A percentile compares a stretch with the other conserved stretches of the same genome.
Conservation (phyloP, 2,797 vertebrate genomes). For the Hyperoplus lanceolatus region DNA sequence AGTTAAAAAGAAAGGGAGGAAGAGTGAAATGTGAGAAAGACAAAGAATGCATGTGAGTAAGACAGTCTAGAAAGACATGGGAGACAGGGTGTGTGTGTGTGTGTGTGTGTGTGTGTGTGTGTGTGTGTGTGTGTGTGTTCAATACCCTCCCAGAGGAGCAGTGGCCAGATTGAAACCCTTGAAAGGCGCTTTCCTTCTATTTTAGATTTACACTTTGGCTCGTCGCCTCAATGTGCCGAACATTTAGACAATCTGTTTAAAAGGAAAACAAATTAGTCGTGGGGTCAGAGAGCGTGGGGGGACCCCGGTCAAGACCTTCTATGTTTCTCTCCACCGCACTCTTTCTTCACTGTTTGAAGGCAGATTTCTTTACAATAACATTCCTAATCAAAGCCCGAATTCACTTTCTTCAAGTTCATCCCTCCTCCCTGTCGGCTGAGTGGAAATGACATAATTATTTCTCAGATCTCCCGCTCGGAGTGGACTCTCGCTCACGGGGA, state of each 20-base stretch:
- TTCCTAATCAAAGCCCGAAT: constrained; percentile 84
- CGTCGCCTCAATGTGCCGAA: constrained; percentile 71
- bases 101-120: too few relatives aligned
- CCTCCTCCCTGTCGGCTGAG: constrained; percentile 52
- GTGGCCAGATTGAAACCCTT: constrained; percentile 58
- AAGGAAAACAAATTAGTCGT: constrained; percentile 82
- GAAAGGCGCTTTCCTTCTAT: constrained; percentile 47
- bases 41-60: constrained; percentile 44
- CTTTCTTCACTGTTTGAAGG: constrained; percentile 83
- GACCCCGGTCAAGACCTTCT: constrained; percentile 75
- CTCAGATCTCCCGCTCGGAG: constrained; percentile 68
- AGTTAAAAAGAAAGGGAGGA: constrained; percentile 15
- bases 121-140: constrained; percentile 30
- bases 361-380: constrained; percentile 88
- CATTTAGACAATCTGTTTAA: constrained; percentile 78
- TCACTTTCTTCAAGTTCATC: constrained; percentile 68
- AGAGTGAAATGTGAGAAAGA: constrained; percentile 49
- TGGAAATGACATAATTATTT: constrained; percentile 80
- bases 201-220: constrained; percentile 80
- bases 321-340: constrained; percentile 71
- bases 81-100: neutral
- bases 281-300: constrained; percentile 74
- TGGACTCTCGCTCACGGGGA: constrained; percentile 61
- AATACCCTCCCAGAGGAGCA: constrained; percentile 63
- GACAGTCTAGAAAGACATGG: constrained; percentile 30